Base-by-base conservation (phyloP, 1,140 invertebrate species). In the Polypedilum vanderplanki region DNA sequence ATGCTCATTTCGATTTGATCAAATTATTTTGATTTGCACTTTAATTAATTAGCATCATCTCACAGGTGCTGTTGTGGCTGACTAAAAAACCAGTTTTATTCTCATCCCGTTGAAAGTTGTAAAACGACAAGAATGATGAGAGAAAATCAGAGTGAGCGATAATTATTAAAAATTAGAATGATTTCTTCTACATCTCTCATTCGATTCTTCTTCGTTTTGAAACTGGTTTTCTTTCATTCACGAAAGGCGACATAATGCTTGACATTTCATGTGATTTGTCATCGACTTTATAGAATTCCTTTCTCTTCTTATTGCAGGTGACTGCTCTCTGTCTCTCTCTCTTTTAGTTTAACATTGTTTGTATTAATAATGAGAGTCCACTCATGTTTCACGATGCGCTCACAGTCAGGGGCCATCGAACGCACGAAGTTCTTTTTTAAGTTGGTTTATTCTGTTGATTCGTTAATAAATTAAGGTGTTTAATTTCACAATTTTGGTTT, bases 111-210 rank as follows among this genome's bases (percentile, higher is more conserved):
- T 70, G 65, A 70, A n/a, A 10, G 1, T 57, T 18, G 17, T 18
- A 22, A 70, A 70, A 70, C 46, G 65, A 70, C n/a, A 18, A n/a
- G 20, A 57, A 57, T 57, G 46, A 57, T n/a, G n/a, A n/a, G n/a
- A 57, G 12, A n/a, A n/a, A 57, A 57, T 57, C 12, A 20, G 18
- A 70, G 65, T 70, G 65, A 70, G 18, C 46, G 65, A 70, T 70
- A 70, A 70, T 70, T 70, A 70, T 70, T 70, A 70, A 70, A 70
- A 70, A 70, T 70, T 70, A 70, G 65, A 20, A 18, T 70, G 20
- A 9, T 15, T 57, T 57, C 46, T 57, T 15, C 46, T 57, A 10
- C 40, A 7, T 41, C 8, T 46, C 15, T 57, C 46, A 57, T 57
- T 57, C 46, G 46, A 57, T 57, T 57, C 10, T 57, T 57, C 12